Base-by-base conservation (phyloP, 2,888 invertebrate genomes). In the Eupeodes latifasciatus region DNA sequence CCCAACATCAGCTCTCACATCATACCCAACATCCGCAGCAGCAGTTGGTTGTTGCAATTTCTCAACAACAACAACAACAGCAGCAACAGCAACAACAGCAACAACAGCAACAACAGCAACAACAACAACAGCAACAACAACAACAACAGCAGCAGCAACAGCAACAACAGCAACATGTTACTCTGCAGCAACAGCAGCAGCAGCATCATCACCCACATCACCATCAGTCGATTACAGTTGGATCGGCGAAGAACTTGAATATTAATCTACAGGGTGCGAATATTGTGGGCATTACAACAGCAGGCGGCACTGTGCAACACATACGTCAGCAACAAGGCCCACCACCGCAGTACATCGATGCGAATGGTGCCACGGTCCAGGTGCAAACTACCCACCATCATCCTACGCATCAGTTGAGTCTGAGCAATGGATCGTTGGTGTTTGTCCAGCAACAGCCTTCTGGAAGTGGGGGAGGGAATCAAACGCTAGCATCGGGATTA, bases 351-450 rank as follows among this genome's bases (percentile, higher is more conserved):
- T 91, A 91, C 81, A 91, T 92, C 49, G 92, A 92, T 89, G 90
- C 91, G 19, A 90, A 91, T 89, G 91, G 91, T 75, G 91, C 81
- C 67, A 90, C 91, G 16, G 90, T 92, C 64, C 92, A 91, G 75
- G 90, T 92, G 55, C 92, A 92, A 90, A 90, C 90, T 36, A 90
- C 89, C 9, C 90, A 84, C 90, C 36, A 85, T 89, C n/a, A 86
- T 84, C 75, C 92, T n/a, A 92, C 92, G 1, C 92, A 93, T 79
- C 93, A 93, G 82, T 90, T 94, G 51, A 94, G 92, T 87, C 90
- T 94, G 64, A 93, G 92, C 84, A 94, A 93, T 85, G 94, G 92
- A 61, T 93, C 92, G 16, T 90, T 93, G 77, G 93, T 93, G 19
- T 85, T 93, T 66, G 91, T 93, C 14, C 93, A 93, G 86, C 93